A percentile compares a stretch with the other conserved stretches of the same genome.
phyloP scores from a whole-genome alignment of 1,140 invertebrate species.

The Drosophila ananassae region DNA sequence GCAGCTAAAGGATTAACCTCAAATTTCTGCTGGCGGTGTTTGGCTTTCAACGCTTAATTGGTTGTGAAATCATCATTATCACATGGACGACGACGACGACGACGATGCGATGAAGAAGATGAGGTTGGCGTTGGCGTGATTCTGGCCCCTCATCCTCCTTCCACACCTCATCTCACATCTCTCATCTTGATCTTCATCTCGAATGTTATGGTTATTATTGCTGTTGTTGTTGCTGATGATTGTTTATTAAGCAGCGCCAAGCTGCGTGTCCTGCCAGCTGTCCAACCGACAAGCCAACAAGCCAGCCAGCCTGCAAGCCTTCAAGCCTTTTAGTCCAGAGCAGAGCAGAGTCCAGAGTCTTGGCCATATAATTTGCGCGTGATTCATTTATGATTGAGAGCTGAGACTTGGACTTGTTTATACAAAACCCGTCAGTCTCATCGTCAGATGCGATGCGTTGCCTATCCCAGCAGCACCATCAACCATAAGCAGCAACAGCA shows the following conservation, averaged over 20 bases:
- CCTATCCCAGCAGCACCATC: constrained; percentile 16
- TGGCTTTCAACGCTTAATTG: constrained; percentile 83
- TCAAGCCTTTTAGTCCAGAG: neutral
- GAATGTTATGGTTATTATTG: constrained; percentile 5
- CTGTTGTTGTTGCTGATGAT: constrained; percentile 68
- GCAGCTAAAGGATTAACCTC: constrained; percentile 79
- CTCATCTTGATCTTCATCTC: constrained; percentile 48
- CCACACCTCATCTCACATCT: constrained; percentile 8
- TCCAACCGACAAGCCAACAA: constrained; percentile 11
- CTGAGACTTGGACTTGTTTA: constrained; percentile 66
- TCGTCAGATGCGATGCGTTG: constrained; percentile 36
- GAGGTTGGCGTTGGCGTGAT: constrained; percentile 61
- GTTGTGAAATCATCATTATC: constrained; percentile 83
- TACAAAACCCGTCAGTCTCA: constrained; percentile 65
- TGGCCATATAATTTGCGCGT: constrained; percentile 80
- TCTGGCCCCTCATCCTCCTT: constrained; percentile 30
- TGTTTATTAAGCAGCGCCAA: constrained; percentile 81
- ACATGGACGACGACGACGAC: constrained; percentile 63
- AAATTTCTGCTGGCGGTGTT: constrained; percentile 81
- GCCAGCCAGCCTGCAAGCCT: constrained; percentile 9
- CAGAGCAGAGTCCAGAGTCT: constrained; percentile 21
- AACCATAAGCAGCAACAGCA: neutral
- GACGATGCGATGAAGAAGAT: constrained; percentile 36
- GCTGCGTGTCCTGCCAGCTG: constrained; percentile 65
- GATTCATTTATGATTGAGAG: constrained; percentile 82